These are phyloP conservation scores for Rhinolophus sinicus DNA, from an alignment of 2,113 vertebrate genomes.

Conservation along the genomic window DNA sequence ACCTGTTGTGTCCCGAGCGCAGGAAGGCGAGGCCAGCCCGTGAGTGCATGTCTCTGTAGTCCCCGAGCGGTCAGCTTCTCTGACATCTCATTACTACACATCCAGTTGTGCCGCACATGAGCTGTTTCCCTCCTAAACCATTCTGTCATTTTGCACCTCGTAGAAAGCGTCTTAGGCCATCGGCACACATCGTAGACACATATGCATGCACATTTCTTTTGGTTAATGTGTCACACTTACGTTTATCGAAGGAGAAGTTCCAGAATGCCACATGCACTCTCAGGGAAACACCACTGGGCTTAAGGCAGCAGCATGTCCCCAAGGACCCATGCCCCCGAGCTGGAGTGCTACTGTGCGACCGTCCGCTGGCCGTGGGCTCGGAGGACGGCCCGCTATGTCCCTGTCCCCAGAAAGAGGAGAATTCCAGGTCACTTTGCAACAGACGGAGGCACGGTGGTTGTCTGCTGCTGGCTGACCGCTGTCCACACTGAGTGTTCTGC, in stretches of 20 bases:
- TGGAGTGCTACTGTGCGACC: background rate
- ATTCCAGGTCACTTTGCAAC: slow-evolving; percentile 90
- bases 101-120: background rate
- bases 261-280: slow-evolving; percentile 78
- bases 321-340: background rate
- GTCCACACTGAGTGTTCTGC: slow-evolving; percentile 79
- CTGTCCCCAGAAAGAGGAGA: slow-evolving; percentile 58
- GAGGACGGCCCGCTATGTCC: background rate
- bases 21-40: background rate
- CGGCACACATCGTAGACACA: slow-evolving; percentile 27
- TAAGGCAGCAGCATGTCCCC: slow-evolving; percentile 57
- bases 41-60: slow-evolving; percentile 62
- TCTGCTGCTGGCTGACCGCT: slow-evolving; percentile 53
- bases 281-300: slow-evolving; percentile 56
- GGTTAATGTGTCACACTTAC: slow-evolving; percentile 63
- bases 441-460: slow-evolving; percentile 82
- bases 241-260: slow-evolving; percentile 74
- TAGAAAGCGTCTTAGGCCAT: slow-evolving; percentile 48
- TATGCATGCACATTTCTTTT: slow-evolving; percentile 75
- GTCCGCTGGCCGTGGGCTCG: background rate
- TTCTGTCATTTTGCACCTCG: slow-evolving; percentile 41
- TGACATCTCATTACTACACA: slow-evolving; percentile 45
- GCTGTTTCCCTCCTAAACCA: slow-evolving; percentile 50
- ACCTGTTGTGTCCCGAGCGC: slow-evolving; percentile 49
- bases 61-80: background rate